Base-by-base conservation (phyloP, 2,113 vertebrate species). In the Myodes glareolus region DNA sequence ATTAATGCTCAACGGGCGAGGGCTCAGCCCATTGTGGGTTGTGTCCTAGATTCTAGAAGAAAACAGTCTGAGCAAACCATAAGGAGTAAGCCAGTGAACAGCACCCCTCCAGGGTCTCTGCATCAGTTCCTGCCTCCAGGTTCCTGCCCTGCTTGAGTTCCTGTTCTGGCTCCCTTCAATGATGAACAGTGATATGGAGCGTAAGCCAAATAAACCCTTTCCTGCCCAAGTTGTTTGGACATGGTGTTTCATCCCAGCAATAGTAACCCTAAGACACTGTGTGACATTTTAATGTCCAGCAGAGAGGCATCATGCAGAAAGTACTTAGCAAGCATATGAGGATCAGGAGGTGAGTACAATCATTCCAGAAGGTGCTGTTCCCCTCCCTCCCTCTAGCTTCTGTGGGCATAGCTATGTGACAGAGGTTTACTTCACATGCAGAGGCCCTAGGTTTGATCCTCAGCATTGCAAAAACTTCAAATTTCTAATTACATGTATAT, bases 241-340 rank as follows among this genome's bases (percentile, higher is more conserved):
- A 55, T 19, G 47, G 33, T 21, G 31, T 33, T 80, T 52, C 50
- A 55, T 55, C 77, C 12, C 78, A n/a, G 50, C 52, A 55, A 23
- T 13, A 52, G 31, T 33, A n/a, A 25, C 19, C 10, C 33, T 0
- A 33, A 88, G 78, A 25, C 36, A 58, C 33, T 0, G 1, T 33
- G 25, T 47, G 9, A 39, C 29, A 9, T 5, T n/a, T 36, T 36
- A 84, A 65, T 33, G 39, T 3, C 13, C 3, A 45, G 76, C n/a
- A 50, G 29, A 0, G 1, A 25, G 12, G 27, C 88, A 63, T 78
- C 36, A 6, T 17, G 7, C 1, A 78, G 75, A 73, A 93, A 88
- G 14, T 27, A 27, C 39, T 84, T 84, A 50, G 23, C 88, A 16
- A 73, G 36, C 19, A 14, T 42, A 27, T 23, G 17, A 85, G 42